Evolutionary conservation across 2,888 invertebrate genomes (phyloP).

Genomic region (Litoditis marina): DNA sequence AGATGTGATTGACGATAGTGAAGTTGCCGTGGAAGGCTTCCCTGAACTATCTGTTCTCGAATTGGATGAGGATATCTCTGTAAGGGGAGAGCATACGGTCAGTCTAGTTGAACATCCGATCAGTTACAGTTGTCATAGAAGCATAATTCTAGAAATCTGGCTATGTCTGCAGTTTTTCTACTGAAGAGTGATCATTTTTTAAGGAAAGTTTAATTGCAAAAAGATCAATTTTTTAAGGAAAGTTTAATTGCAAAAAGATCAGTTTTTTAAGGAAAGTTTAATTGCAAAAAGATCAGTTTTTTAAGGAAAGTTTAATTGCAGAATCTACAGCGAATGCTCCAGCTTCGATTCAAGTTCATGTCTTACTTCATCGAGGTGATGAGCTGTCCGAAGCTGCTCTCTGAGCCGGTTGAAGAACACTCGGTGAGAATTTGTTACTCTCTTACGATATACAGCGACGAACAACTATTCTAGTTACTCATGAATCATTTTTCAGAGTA

Average conservation of each 20-base stretch:
- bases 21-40: neutral
- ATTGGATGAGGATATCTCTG: neutral
- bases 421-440: slow-evolving; percentile 5
- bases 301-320: slow-evolving; percentile 17
- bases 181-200: too few relatives aligned
- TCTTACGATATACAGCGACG: neutral
- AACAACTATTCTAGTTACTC: neutral
- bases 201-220: too few relatives aligned
- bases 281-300: slow-evolving; percentile 18
- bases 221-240: too few relatives aligned
- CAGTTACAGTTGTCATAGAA: too few relatives aligned
- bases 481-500: slow-evolving; percentile 9
- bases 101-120: too few relatives aligned
- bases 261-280: neutral
- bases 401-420: neutral
- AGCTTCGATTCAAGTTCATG: slow-evolving; percentile 56
- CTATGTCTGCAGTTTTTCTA: too few relatives aligned
- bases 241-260: too few relatives aligned
- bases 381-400: slow-evolving; percentile 21
- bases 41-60: neutral
- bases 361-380: slow-evolving; percentile 50
- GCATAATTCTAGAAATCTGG: too few relatives aligned
- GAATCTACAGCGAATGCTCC: slow-evolving; percentile 34
- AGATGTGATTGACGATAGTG: neutral
- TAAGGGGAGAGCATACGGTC: neutral